Conservation (phyloP, 2,888 invertebrate species). For the Tenthredo notha region DNA sequence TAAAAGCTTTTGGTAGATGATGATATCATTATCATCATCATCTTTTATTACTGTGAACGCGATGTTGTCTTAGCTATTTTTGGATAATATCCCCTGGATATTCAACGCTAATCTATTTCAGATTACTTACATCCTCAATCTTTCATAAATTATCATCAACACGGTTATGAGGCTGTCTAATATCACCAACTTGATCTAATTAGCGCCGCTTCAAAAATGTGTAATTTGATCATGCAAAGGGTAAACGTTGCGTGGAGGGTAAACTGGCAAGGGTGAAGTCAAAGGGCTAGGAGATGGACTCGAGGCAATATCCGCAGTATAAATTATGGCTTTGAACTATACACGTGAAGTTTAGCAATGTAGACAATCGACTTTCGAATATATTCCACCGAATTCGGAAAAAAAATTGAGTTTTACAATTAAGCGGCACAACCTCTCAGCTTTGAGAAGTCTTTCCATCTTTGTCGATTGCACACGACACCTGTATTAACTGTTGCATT, state of each 20-base stretch:
- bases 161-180: not conserved
- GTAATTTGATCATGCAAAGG: constrained; percentile 6
- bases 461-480: too few relatives aligned
- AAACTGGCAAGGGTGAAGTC: not conserved
- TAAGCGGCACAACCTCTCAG: too few relatives aligned
- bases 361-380: not conserved
- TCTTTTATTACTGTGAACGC: too few relatives aligned
- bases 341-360: not conserved
- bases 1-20: too few relatives aligned
- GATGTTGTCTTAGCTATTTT: too few relatives aligned
- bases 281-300: not conserved
- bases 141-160: constrained; percentile 3
- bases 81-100: not conserved
- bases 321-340: constrained; percentile 20
- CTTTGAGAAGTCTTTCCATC: too few relatives aligned
- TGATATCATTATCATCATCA: too few relatives aligned
- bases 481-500: not conserved
- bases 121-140: not conserved
- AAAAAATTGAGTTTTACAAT: not conserved
- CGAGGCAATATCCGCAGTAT: constrained; percentile 1
- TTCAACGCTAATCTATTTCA: not conserved
- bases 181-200: not conserved
- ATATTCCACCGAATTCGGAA: not conserved
- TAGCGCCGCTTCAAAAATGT: not conserved
- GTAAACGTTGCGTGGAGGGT: not conserved